These are phyloP conservation scores for Loris lydekkerianus DNA, from an alignment of 2,797 vertebrate species.

Conservation along the genomic window DNA sequence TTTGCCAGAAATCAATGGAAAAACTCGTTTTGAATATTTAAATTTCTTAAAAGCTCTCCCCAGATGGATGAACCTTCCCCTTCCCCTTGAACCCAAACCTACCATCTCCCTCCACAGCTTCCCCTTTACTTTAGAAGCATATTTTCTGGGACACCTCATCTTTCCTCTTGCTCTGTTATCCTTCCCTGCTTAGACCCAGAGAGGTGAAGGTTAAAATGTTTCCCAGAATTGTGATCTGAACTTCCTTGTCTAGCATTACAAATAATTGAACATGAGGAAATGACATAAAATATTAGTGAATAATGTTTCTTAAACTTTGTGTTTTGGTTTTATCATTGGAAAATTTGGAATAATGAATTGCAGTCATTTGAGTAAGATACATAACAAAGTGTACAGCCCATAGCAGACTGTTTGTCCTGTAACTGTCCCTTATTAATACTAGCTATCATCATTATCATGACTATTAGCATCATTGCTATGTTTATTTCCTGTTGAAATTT, in stretches of 20 bases:
- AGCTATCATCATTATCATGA: neutral
- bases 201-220: neutral
- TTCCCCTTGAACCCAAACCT: neutral
- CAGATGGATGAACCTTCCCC: neutral
- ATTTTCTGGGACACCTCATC: neutral
- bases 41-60: neutral
- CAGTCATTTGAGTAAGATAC: neutral
- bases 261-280: neutral
- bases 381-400: fast-evolving
- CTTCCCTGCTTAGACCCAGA: neutral
- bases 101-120: neutral
- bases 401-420: neutral
- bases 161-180: neutral
- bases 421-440: neutral
- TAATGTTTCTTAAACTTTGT: neutral
- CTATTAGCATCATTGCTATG: neutral
- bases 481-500: neutral
- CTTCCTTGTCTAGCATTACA: neutral
- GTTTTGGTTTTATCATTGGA: neutral
- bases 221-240: neutral
- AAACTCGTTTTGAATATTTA: neutral
- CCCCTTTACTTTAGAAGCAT: neutral
- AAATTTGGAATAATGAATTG: neutral
- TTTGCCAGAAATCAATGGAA: constrained; percentile 2
- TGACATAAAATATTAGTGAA: neutral